These are phyloP conservation scores for Lysiphlebus fabarum DNA, from an alignment of 1,140 invertebrate genomes.

Conservation along the genomic window DNA sequence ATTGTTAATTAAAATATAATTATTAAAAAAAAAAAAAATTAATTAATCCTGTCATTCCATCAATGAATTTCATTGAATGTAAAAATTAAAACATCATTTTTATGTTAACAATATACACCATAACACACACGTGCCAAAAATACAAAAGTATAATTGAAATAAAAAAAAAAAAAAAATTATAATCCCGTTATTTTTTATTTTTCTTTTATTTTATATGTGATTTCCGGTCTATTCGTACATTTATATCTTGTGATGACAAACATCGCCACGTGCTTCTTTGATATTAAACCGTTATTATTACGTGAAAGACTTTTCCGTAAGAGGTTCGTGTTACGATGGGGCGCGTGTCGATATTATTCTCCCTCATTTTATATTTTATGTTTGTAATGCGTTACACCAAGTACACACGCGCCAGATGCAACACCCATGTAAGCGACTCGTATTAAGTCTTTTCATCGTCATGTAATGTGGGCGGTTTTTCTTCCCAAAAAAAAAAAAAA, in stretches of 20 bases:
- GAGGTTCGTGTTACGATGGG: conserved; percentile 35
- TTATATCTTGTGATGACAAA: background rate
- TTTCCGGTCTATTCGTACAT: background rate
- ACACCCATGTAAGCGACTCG: background rate
- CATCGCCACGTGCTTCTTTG: background rate
- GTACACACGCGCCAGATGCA: conserved; percentile 2
- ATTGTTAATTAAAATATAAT: no score
- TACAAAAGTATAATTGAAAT: no score
- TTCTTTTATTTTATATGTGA: background rate
- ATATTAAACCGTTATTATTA: conserved; percentile 7
- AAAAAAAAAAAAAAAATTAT: background rate
- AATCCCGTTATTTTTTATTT: conserved; percentile 1
- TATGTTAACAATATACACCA: no score
- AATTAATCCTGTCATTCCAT: no score
- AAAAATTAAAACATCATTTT: no score
- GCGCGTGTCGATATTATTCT: conserved; percentile 21
- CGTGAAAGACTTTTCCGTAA: conserved; percentile 24
- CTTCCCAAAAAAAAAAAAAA: no score
- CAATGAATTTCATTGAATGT: no score
- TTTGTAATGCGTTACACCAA: background rate
- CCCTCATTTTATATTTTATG: no score
- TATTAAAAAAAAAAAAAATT: no score
- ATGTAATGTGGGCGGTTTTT: no score
- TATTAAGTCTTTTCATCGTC: no score
- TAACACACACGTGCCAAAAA: no score